phyloP scores from a whole-genome alignment of 1,140 invertebrate genomes.

The Heliconius melpomene region DNA sequence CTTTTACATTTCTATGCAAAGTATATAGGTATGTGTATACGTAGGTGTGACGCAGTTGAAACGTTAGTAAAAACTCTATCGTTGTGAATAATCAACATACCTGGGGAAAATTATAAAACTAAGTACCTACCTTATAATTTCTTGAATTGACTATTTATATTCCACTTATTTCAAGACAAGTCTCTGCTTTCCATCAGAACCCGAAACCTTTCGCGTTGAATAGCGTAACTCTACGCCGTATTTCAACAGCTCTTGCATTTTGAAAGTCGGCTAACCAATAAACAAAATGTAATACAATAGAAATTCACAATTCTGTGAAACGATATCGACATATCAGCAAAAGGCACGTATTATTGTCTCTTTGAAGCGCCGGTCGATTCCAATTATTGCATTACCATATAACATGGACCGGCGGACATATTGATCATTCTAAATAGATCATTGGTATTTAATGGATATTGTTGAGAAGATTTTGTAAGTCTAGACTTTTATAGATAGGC shows the following conservation, averaged over 20 bases:
- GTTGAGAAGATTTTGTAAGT: not conserved
- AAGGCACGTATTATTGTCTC: conserved; percentile 7
- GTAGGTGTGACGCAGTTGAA: too few relatives aligned
- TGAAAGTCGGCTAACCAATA: conserved; percentile 13
- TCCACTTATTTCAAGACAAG: too few relatives aligned
- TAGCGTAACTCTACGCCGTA: too few relatives aligned
- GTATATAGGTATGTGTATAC: too few relatives aligned
- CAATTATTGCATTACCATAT: conserved; percentile 43
- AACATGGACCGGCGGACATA: conserved; percentile 26
- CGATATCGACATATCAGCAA: conserved; percentile 24
- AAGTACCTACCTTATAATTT: too few relatives aligned
- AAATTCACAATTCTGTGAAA: conserved; percentile 20
- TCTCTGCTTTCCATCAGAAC: too few relatives aligned
- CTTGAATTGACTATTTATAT: too few relatives aligned
- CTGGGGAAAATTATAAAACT: too few relatives aligned
- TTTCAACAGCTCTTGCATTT: not conserved
- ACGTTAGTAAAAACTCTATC: too few relatives aligned
- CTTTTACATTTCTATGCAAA: too few relatives aligned
- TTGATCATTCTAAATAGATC: conserved; percentile 37
- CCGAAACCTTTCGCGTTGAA: too few relatives aligned
- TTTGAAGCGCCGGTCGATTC: conserved; percentile 30
- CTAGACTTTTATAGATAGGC: not conserved
- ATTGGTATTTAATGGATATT: conserved; percentile 8
- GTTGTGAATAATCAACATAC: too few relatives aligned
- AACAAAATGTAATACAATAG: conserved; percentile 10